Evolutionary conservation across 2,888 invertebrate species (phyloP), one percentile per base, ranked within the genome.

Genomic region (Muschampia plurimacula): DNA sequence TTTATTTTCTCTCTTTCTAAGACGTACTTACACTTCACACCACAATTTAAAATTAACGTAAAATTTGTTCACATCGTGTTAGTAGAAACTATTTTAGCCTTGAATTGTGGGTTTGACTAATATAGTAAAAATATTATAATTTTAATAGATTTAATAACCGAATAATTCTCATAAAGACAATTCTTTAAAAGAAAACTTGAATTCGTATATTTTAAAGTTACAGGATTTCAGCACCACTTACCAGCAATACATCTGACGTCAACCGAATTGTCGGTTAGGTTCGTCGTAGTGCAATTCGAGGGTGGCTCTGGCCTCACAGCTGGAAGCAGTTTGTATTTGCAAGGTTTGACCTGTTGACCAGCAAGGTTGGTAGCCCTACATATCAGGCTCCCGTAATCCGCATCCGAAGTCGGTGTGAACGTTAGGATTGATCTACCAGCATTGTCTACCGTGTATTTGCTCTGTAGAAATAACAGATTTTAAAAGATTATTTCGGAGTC

Each of bases 301-400:
- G 97, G 96, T 1, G 97, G 95, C 79, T 97, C 97, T 0, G 97
- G 97, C 80, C 96, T 96, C 12, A 97, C 97, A 83, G 97, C 97
- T 0, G 97, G 96, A 74, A 97, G 96, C 69, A 97, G 95, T 77
- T 96, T 96, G 88, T 96, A 97, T 71, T 96, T 95, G 87, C 97
- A 97, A 0, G 97, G 96, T 78, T 96, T 96, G 74, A 94, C 90
- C 84, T 97, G 97, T 76, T 95, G 95, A 0, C 97, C 97, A 0
- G 96, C 96, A 0, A 95, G 89, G 86, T 97, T 97, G 66, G 95
- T 95, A 2, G 97, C 97, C 93, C 96, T 96, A 85, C 97, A 97
- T 74, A 96, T 95, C 13, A 97, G 93, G 0, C 96, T 96, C 4
- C 97, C 97, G 81, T 97, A 97, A 22, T 97, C 97, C 80, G 96